Percentiles rank a stretch among this genome's conserved stretches.
These are phyloP conservation scores for Anser cygnoides DNA, from an alignment of 2,113 vertebrate species.

Conservation along the genomic window DNA sequence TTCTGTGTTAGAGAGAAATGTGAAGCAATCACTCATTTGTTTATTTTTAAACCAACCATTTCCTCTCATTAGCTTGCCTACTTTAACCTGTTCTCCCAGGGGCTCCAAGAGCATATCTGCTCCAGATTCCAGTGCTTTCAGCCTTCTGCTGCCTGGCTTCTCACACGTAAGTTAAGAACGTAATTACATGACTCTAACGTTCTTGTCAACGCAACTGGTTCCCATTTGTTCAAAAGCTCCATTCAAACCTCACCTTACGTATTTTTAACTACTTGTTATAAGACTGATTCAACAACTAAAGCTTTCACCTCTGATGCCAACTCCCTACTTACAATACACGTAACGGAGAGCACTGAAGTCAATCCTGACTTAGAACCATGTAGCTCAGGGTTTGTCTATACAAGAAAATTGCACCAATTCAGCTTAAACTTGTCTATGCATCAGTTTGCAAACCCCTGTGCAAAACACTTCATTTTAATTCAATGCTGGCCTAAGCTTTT, in stretches of 20 bases:
- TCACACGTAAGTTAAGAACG: background rate
- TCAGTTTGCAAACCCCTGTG: background rate
- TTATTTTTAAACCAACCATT: background rate
- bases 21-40: background rate
- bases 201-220: background rate
- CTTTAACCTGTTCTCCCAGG: background rate
- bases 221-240: background rate
- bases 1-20: background rate
- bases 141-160: background rate
- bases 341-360: background rate
- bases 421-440: background rate
- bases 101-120: background rate
- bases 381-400: background rate
- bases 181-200: background rate
- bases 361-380: background rate
- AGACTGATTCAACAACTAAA: background rate
- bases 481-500: background rate
- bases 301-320: background rate
- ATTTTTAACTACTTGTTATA: background rate
- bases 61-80: background rate
- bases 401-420: background rate
- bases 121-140: background rate
- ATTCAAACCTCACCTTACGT: background rate
- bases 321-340: background rate
- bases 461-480: background rate